Evolutionary conservation across 2,113 vertebrate species (phyloP), one percentile per base, ranked within the genome.

Genomic region (Cyanocitta stelleri): DNA sequence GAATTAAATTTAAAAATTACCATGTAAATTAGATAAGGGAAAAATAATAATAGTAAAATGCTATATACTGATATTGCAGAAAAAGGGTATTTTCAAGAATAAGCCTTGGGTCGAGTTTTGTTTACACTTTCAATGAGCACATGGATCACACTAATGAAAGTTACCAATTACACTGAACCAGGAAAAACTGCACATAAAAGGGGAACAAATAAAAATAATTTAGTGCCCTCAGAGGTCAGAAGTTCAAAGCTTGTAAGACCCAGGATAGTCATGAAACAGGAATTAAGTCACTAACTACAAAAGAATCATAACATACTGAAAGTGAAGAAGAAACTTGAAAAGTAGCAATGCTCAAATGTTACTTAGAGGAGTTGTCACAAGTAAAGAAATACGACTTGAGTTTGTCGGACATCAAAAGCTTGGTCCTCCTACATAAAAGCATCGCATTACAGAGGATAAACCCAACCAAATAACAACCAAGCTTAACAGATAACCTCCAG

Each of bases 1-100:
- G 76, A 96, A 73, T 96, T 96, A 97, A 95, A 91, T 89, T 85
- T 62, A 90, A 93, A 95, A 93, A 82, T 85, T 94, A 61, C 23
- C 35, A 84, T 7, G 48, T 78, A 69, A 68, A 85, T 80, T 37
- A 84, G 6, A 81, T 67, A 67, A 1, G 7, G 56, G 69, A n/a
- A 84, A 90, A 86, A 33, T 0, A 64, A 26, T 37, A 87, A 83
- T 23, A 14, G 32, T 39, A 95, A 90, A 89, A 94, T 33, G 20
- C 5, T 67, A 67, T 71, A 71, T 17, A 59, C 7, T 26, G 33
- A 71, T 37, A 43, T 9, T 58, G 24, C 35, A 84, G 23, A 80
- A 86, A 83, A 94, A 74, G 12, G 5, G 1, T 62, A 77, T 92
- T 63, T 69, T 7, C 61, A 95, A 84, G 61, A 90, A 75, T n/a